A percentile compares a stretch with the other conserved stretches of the same genome.
Conservation (phyloP, 2,888 invertebrate species). For the Drosophila neutralis region DNA sequence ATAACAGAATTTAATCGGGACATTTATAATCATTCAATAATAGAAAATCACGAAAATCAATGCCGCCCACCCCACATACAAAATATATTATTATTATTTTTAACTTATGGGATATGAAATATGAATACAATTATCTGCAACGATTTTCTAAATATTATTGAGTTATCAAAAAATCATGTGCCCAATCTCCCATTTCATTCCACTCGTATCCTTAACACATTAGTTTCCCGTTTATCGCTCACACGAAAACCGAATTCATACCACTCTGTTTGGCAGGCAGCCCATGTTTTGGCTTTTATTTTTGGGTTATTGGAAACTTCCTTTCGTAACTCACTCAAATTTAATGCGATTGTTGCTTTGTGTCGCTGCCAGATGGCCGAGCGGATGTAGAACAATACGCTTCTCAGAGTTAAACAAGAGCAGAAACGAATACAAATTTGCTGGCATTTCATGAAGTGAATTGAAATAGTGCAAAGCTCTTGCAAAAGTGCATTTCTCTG, state of each 20-base stretch:
- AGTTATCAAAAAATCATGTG: not conserved
- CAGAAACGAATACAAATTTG: slow-evolving; percentile 12
- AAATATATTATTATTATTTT: too few species aligned
- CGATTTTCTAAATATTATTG: not conserved
- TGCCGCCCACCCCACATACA: not conserved
- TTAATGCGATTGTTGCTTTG: slow-evolving; percentile 16
- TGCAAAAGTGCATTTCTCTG: slow-evolving; percentile 76
- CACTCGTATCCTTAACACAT: slow-evolving; percentile 9
- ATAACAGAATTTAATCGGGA: too few species aligned
- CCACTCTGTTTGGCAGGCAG: slow-evolving; percentile 18
- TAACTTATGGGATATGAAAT: not conserved
- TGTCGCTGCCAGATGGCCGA: slow-evolving; percentile 28
- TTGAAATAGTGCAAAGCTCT: slow-evolving; percentile 54
- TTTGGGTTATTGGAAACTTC: not conserved
- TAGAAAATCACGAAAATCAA: not conserved
- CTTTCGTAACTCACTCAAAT: slow-evolving; percentile 22
- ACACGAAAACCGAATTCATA: slow-evolving; percentile 28
- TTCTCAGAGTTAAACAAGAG: slow-evolving; percentile 21
- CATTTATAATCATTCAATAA: not conserved
- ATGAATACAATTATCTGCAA: not conserved
- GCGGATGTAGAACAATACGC: slow-evolving; percentile 33
- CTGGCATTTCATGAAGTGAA: slow-evolving; percentile 47
- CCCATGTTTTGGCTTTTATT: not conserved
- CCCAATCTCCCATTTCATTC: not conserved
- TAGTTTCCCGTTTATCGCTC: slow-evolving; percentile 5